These are phyloP conservation scores for Drosophila santomea DNA, from an alignment of 1,140 invertebrate species.

Conservation along the genomic window DNA sequence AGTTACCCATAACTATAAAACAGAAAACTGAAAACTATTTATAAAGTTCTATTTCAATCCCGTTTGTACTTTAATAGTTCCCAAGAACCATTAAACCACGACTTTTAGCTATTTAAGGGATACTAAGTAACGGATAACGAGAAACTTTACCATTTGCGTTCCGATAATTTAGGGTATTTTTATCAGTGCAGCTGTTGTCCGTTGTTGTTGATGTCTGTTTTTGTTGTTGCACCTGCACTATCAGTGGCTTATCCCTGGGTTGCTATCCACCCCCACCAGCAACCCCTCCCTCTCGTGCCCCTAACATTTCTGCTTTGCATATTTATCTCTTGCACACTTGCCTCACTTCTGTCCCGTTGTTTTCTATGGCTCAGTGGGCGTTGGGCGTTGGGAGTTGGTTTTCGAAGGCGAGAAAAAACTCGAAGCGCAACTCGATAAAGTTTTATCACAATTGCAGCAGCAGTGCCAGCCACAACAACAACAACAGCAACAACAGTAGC, in stretches of 20 bases:
- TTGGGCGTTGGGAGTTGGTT: neutral
- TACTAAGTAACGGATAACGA: conserved; percentile 20
- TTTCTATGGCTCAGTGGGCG: conserved; percentile 14
- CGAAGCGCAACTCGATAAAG: conserved; percentile 71
- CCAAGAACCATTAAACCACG: neutral
- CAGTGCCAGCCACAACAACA: conserved; percentile 32
- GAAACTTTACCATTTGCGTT: conserved; percentile 43
- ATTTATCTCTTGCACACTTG: conserved; percentile 76
- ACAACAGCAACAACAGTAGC: conserved; percentile 2
- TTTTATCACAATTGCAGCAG: conserved; percentile 78
- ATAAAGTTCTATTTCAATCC: neutral
- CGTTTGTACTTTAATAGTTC: neutral
- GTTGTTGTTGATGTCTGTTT: conserved; percentile 20
- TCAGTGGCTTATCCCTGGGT: conserved; percentile 48
- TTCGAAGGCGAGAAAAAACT: conserved; percentile 41
- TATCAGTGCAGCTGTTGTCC: conserved; percentile 72
- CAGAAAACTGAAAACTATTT: neutral
- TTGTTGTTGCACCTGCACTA: conserved; percentile 70
- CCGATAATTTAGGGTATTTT: conserved; percentile 75
- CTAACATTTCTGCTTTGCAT: conserved; percentile 59
- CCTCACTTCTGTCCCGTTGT: conserved; percentile 45
- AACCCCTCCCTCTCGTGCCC: neutral
- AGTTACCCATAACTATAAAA: neutral
- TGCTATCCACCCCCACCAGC: conserved; percentile 1
- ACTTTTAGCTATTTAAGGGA: conserved; percentile 22